A percentile compares a stretch with the other conserved stretches of the same genome.
phyloP scores from a whole-genome alignment of 2,888 invertebrate species.

The Nasonovia ribisnigri region DNA sequence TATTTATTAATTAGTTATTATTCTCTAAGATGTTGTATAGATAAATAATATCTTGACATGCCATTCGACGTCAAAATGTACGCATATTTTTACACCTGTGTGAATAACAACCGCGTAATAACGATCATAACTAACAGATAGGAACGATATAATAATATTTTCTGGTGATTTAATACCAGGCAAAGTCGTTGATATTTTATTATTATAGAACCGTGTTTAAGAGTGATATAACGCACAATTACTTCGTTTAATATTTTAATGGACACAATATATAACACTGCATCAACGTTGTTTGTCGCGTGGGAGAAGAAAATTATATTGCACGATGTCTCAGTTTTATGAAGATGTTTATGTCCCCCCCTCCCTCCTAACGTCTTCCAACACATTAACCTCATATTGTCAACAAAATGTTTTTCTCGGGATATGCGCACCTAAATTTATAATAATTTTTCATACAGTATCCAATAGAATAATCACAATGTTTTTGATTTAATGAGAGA shows the following conservation, averaged over 20 bases:
- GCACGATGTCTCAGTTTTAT: background rate
- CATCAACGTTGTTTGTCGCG: background rate
- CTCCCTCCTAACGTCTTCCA: background rate
- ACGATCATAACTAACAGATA: too few relatives aligned
- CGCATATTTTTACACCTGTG: background rate
- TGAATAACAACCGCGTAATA: background rate
- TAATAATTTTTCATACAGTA: background rate
- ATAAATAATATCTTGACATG: background rate
- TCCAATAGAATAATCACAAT: background rate
- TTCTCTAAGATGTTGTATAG: background rate
- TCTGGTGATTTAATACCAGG: background rate
- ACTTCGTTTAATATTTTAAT: slow-evolving; percentile 12
- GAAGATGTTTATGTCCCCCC: background rate
- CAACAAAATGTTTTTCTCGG: background rate
- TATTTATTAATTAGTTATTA: background rate
- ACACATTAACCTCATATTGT: background rate
- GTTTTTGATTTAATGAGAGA: background rate
- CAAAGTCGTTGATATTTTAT: background rate
- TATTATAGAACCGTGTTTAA: background rate
- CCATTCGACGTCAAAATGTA: background rate
- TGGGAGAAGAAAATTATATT: background rate
- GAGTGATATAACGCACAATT: background rate
- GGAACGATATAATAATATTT: background rate
- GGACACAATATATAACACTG: background rate
- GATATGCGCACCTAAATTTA: background rate